These are phyloP conservation scores for Tarsius wallacei DNA, from an alignment of 2,797 vertebrate species.

Conservation along the genomic window DNA sequence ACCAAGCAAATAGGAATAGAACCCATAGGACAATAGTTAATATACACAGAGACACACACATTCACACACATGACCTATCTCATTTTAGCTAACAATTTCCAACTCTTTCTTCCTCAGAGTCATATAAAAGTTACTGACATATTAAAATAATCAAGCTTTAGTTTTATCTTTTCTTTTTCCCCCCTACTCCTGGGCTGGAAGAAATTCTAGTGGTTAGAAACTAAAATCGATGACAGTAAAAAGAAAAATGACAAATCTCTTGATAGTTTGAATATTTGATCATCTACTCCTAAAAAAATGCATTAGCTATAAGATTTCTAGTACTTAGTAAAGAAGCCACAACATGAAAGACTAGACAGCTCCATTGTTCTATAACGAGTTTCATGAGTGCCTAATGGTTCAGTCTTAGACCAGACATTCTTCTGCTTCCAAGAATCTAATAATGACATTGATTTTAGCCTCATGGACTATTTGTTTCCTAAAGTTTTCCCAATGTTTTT, in stretches of 20 bases:
- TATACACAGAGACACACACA: neutral
- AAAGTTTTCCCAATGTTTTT: neutral
- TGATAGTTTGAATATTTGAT: neutral
- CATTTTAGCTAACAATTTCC: constrained; percentile 32
- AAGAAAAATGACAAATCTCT: constrained; percentile 4
- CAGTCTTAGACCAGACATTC: neutral
- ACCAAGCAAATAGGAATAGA: neutral
- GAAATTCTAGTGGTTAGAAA: neutral
- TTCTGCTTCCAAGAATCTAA: neutral
- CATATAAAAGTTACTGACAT: constrained; percentile 8
- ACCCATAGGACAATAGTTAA: neutral
- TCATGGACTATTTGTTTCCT: constrained; percentile 3
- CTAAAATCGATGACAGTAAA: neutral
- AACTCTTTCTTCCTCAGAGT: neutral
- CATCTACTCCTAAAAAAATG: neutral
- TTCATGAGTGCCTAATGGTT: neutral
- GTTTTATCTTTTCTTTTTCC: neutral
- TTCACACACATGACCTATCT: neutral
- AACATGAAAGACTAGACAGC: neutral
- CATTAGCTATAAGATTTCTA: neutral
- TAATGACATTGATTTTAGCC: neutral
- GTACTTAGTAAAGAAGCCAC: neutral
- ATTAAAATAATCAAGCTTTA: neutral
- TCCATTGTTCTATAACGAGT: neutral
- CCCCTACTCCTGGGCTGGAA: neutral